Base-by-base conservation (phyloP, 2,797 vertebrate genomes). In the Chaunax sp. region DNA sequence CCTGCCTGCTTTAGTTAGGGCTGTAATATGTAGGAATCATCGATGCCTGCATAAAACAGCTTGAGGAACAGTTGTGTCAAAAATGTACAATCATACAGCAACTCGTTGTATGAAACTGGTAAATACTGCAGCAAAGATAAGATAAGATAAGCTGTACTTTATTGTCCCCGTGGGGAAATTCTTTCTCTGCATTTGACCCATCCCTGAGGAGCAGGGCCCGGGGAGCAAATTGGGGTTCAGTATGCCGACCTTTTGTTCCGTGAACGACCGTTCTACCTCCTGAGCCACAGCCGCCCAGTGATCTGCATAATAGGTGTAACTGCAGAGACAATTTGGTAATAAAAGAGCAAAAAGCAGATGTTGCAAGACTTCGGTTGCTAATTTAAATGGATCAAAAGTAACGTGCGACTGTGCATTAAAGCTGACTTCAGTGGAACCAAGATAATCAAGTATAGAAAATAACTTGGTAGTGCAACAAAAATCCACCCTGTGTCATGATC, bases 1-100 rank as follows among this genome's bases (percentile, higher is more conserved):
- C 33, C 33, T 35, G 33, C 33, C 33, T 1, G 33, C 12, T 35
- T 35, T 35, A 11, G 33, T 35, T 8, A 35, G 33, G 33, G n/a
- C n/a, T n/a, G n/a, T n/a, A n/a, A n/a, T n/a, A n/a, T n/a, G n/a
- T n/a, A n/a, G n/a, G n/a, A n/a, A n/a, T n/a, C n/a, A n/a, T n/a
- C n/a, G n/a, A n/a, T n/a, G 65, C 49, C 56, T 55, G 23, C 50
- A 44, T 46, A 45, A 71, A 82, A 60, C 2, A 64, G 40, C 50
- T 23, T 23, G 8, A 22, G 40, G 46, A 50, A 51, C 44, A 50
- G 37, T 59, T n/a, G n/a, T n/a, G n/a, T n/a, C n/a, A n/a, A n/a
- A 64, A 72, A 53, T 18, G 28, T 19, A 20, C 12, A 23, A 55
- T 28, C 64, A 37, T 26, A 35, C 11, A 63, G 54, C 23, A 11